These are phyloP conservation scores for Auanema sp. DNA, from an alignment of 2,888 invertebrate genomes.

Conservation along the genomic window DNA sequence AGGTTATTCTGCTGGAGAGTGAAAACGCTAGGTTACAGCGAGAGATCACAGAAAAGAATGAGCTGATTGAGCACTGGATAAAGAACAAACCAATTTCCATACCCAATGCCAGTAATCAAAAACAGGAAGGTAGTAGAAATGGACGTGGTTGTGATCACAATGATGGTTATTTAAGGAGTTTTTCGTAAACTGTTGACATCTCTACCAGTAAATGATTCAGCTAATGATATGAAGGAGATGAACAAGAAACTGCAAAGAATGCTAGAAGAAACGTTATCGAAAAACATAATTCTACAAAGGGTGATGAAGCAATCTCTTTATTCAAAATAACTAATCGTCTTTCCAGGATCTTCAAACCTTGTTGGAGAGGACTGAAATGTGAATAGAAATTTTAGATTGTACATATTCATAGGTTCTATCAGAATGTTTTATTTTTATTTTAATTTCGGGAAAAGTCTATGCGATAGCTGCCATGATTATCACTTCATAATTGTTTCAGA, in stretches of 20 bases:
- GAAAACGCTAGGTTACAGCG: slow-evolving; percentile 28
- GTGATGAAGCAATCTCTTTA: slow-evolving; percentile 8
- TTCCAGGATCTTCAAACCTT: slow-evolving; percentile 45
- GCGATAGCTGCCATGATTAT: neutral
- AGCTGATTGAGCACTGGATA: slow-evolving; percentile 44
- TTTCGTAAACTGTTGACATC: slow-evolving; percentile 36
- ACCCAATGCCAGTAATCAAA: slow-evolving; percentile 14
- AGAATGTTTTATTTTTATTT: neutral
- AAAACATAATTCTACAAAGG: slow-evolving; percentile 45
- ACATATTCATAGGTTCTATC: neutral
- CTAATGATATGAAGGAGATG: slow-evolving; percentile 42
- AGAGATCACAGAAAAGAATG: slow-evolving; percentile 42
- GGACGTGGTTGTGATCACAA: slow-evolving; percentile 12
- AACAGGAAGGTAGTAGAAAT: slow-evolving; percentile 16
- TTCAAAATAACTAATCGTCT: neutral
- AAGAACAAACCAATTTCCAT: slow-evolving; percentile 14
- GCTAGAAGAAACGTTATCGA: slow-evolving; percentile 50
- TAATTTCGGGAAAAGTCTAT: neutral
- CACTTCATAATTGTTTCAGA: neutral
- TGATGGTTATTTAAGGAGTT: slow-evolving; percentile 19
- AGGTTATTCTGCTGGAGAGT: slow-evolving; percentile 34
- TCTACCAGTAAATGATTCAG: slow-evolving; percentile 29
- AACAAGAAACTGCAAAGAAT: slow-evolving; percentile 47
- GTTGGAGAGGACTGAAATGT: slow-evolving; percentile 43
- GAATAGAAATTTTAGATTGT: slow-evolving; percentile 7